Percentiles rank a stretch among this genome's conserved stretches.
Evolutionary conservation across 1,140 invertebrate species (phyloP).

Genomic region (Goniozus legneri): DNA sequence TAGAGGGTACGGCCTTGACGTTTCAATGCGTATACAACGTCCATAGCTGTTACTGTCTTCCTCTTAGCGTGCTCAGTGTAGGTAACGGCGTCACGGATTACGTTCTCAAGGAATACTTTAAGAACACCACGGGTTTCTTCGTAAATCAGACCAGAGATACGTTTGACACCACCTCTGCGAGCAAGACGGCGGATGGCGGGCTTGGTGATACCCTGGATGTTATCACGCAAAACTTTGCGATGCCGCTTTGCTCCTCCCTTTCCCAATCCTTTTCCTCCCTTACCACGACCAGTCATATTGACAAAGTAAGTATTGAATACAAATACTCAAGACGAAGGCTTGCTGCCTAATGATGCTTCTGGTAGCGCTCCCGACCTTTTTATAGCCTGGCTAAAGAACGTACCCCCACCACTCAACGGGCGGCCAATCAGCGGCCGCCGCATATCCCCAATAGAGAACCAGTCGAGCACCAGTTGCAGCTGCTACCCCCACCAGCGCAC

Average conservation of each 20-base stretch:
- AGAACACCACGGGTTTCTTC: neutral
- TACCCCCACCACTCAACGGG: neutral
- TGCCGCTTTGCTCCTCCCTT: neutral
- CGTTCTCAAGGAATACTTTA: neutral
- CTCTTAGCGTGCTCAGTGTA: neutral
- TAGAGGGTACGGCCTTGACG: neutral
- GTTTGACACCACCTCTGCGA: neutral
- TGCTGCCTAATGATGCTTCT: neutral
- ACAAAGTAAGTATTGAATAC: neutral
- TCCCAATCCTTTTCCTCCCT: neutral
- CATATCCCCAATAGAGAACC: neutral
- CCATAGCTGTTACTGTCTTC: neutral
- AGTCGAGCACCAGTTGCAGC: too few relatives aligned
- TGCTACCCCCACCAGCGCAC: too few relatives aligned
- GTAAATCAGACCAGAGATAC: neutral
- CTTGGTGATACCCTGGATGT: neutral
- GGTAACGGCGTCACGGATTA: neutral
- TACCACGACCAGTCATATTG: neutral
- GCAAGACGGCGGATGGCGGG: neutral
- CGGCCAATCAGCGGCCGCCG: neutral
- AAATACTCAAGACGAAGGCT: neutral
- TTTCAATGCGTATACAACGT: neutral
- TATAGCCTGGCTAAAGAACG: too few relatives aligned
- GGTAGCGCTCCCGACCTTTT: slow-evolving; percentile 61
- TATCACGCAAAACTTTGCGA: neutral